Percentiles rank a stretch among this genome's conserved stretches.
Conservation (phyloP, 1,140 invertebrate species). For the Drosophila quadrilineata region DNA sequence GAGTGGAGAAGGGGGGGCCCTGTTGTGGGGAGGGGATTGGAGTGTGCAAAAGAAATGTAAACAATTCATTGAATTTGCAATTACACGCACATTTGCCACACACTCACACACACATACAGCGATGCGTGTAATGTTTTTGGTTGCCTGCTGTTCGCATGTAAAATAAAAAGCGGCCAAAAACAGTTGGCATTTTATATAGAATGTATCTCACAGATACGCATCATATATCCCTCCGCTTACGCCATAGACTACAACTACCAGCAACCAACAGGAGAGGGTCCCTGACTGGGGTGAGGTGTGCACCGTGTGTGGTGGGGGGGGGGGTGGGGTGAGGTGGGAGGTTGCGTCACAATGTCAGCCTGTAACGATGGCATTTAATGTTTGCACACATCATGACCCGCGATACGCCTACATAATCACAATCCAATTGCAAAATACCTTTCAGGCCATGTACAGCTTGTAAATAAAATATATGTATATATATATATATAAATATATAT, state of each 20-base stretch:
- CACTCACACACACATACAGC: constrained; percentile 33
- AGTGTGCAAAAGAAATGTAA: constrained; percentile 73
- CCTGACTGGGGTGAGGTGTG: too few relatives aligned
- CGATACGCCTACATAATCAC: constrained; percentile 77
- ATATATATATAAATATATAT: too few relatives aligned
- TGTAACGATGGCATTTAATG: constrained; percentile 67
- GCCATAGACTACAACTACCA: constrained; percentile 28
- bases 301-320: not conserved
- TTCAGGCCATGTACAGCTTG: not conserved
- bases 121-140: constrained; percentile 72
- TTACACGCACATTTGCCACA: constrained; percentile 78
- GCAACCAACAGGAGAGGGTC: not conserved
- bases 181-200: constrained; percentile 50
- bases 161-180: constrained; percentile 3
- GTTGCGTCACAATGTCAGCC: not conserved
- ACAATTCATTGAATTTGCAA: constrained; percentile 81
- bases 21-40: not conserved
- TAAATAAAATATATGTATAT: not conserved
- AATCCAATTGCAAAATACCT: constrained; percentile 70
- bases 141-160: constrained; percentile 44
- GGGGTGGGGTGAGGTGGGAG: not conserved
- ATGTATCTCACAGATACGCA: constrained; percentile 78
- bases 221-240: constrained; percentile 69
- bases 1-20: not conserved
- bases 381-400: constrained; percentile 72